Conservation (phyloP, 2,797 vertebrate species). For the Melopsittacus undulatus region DNA sequence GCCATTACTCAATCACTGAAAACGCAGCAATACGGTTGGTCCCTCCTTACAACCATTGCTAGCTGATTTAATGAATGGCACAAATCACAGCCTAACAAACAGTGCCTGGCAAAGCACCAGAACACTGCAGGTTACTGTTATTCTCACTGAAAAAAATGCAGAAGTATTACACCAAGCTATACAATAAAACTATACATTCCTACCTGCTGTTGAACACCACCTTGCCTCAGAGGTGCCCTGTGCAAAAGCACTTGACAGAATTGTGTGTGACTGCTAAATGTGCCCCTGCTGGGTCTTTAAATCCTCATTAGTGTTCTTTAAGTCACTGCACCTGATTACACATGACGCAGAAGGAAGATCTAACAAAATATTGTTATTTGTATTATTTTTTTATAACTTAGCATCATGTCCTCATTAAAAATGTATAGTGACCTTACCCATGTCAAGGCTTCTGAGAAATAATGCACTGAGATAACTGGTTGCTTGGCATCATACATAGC, state of each 20-base stretch:
- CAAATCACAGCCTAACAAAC: not conserved
- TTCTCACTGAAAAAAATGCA: not conserved
- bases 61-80: not conserved
- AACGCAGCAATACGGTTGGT: not conserved
- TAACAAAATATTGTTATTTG: conserved; percentile 29
- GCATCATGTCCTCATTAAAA: not conserved
- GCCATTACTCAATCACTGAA: rapidly evolving
- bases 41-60: rapidly evolving
- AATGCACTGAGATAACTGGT: conserved; percentile 40
- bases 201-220: not conserved
- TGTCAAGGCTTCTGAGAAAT: conserved; percentile 49
- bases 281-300: conserved; percentile 13
- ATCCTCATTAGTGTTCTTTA: conserved; percentile 47
- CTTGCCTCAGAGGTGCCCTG: not conserved
- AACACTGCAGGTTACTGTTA: not conserved
- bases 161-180: not conserved
- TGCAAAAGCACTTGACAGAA: conserved; percentile 13
- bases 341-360: not conserved
- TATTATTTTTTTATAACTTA: conserved; percentile 24
- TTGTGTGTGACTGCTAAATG: not conserved
- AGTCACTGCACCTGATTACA: conserved; percentile 21
- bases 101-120: not conserved
- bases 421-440: conserved; percentile 6
- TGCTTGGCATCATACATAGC: conserved; percentile 13
- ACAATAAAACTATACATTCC: not conserved